These are phyloP conservation scores for Piaya cayana DNA, from an alignment of 2,113 vertebrate species.

Conservation along the genomic window DNA sequence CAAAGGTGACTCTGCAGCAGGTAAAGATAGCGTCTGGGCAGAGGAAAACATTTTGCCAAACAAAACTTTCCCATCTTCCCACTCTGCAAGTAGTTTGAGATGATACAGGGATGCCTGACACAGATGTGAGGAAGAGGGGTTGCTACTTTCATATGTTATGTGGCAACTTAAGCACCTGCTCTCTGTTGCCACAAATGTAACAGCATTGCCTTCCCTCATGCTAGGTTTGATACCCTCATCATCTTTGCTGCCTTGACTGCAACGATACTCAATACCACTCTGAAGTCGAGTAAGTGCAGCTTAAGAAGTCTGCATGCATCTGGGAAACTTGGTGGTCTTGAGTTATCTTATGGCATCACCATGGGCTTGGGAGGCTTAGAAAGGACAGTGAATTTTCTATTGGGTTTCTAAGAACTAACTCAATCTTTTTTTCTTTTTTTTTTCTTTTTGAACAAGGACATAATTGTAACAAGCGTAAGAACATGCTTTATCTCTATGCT, in stretches of 20 bases:
- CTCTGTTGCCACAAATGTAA: not conserved
- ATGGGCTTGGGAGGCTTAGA: not conserved
- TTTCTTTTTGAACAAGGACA: not conserved
- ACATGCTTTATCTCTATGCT: not conserved
- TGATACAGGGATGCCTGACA: not conserved
- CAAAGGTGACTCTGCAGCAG: not conserved
- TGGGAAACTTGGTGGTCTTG: not conserved
- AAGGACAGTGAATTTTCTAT: not conserved
- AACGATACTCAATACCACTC: conserved; percentile 79
- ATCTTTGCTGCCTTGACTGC: conserved; percentile 87
- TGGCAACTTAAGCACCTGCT: not conserved
- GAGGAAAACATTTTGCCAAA: not conserved
- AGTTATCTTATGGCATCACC: not conserved
- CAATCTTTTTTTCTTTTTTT: not conserved
- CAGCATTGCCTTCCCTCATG: not conserved
- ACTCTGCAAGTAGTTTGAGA: not conserved
- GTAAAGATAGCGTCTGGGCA: not conserved
- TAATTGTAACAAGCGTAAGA: not conserved
- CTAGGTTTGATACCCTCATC: conserved; percentile 92
- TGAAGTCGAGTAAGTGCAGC: conserved; percentile 82
- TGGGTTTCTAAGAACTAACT: not conserved
- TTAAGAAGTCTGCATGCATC: conserved; percentile 40
- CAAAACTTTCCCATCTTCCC: not conserved
- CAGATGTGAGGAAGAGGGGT: not conserved
- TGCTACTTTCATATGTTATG: rapidly evolving